Conservation (phyloP, 2,113 vertebrate genomes). For the Indicator maculatus region DNA sequence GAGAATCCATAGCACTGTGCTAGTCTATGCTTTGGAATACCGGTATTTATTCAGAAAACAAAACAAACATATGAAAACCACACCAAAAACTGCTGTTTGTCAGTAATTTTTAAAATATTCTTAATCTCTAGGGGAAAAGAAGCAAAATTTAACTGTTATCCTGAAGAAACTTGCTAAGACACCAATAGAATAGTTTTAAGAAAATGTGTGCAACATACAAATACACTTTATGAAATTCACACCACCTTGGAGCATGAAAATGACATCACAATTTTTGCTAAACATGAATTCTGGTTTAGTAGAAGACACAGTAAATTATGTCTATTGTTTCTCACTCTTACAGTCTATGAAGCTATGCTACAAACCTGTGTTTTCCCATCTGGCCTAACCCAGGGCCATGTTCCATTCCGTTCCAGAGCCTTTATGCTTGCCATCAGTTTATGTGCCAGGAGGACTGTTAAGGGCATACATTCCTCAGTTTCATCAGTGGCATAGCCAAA, state of each 20-base stretch:
- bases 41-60: neutral
- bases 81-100: neutral
- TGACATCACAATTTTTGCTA: neutral
- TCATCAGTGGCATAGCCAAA: conserved; percentile 86
- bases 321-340: neutral
- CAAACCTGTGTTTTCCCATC: conserved; percentile 85
- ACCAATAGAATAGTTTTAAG: neutral
- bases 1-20: neutral
- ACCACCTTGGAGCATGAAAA: neutral
- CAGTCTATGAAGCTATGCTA: neutral
- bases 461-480: conserved; percentile 84
- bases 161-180: neutral
- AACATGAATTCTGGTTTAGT: neutral
- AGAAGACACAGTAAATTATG: neutral
- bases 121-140: neutral
- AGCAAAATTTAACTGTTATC: neutral
- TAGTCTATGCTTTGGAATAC: neutral
- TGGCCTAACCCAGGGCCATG: conserved; percentile 81
- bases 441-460: conserved; percentile 82
- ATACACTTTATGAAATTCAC: neutral
- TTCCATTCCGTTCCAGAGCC: conserved; percentile 75
- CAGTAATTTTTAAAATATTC: neutral
- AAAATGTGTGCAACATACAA: neutral
- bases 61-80: too few relatives aligned
- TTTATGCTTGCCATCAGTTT: conserved; percentile 82